A percentile compares a stretch with the other conserved stretches of the same genome.
phyloP scores from a whole-genome alignment of 2,888 invertebrate genomes.

The Arenicola marina region DNA sequence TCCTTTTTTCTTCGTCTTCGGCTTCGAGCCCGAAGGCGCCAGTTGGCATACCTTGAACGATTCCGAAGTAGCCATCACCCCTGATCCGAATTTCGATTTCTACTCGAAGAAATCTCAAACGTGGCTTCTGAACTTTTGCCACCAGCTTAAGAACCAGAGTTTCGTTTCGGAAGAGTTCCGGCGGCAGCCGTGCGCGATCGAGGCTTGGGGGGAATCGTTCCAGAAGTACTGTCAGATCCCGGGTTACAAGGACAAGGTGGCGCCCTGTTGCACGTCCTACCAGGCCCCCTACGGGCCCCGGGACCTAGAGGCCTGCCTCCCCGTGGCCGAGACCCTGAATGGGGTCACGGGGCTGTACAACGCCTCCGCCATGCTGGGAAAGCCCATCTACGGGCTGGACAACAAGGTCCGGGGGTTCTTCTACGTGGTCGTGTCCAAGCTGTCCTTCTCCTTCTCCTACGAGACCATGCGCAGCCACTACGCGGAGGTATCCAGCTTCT shows the following conservation, averaged over 20 bases:
- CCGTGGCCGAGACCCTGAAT: constrained; percentile 66
- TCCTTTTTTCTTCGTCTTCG: constrained; percentile 85
- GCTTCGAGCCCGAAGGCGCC: constrained; percentile 82
- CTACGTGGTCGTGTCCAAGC: constrained; percentile 77
- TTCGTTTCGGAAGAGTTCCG: constrained; percentile 81
- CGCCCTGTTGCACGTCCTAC: constrained; percentile 70
- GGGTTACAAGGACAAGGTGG: constrained; percentile 66
- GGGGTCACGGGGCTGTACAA: constrained; percentile 84
- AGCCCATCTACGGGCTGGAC: constrained; percentile 85
- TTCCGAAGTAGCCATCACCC: constrained; percentile 74
- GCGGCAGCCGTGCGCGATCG: constrained; percentile 72
- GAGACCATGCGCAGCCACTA: constrained; percentile 70
- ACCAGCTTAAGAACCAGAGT: constrained; percentile 73
- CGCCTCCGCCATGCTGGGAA: constrained; percentile 68
- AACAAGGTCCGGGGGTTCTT: constrained; percentile 74
- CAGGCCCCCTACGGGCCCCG: constrained; percentile 67
- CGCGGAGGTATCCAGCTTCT: constrained; percentile 68
- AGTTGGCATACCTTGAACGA: constrained; percentile 81
- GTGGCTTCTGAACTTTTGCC: constrained; percentile 86
- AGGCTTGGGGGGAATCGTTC: constrained; percentile 72
- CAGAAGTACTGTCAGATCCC: constrained; percentile 77
- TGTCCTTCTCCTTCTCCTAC: constrained; percentile 74
- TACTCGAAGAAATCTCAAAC: constrained; percentile 77
- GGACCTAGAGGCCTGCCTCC: constrained; percentile 48
- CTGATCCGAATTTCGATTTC: constrained; percentile 81